phyloP scores from a whole-genome alignment of 2,888 invertebrate genomes.

The Euspilapteryx auroguttella region DNA sequence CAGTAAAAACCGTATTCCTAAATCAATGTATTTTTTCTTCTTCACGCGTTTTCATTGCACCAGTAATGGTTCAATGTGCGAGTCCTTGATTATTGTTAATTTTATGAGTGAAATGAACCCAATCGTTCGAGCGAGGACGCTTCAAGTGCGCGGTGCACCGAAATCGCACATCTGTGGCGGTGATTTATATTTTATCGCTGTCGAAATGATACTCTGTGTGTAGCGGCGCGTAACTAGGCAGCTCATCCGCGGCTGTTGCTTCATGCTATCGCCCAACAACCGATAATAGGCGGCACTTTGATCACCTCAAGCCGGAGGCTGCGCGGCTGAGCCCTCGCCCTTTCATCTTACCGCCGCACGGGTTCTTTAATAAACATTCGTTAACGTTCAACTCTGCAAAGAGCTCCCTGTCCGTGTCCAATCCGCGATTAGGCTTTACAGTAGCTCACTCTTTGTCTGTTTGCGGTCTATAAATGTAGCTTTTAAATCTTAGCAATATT shows the following conservation, averaged over 20 bases:
- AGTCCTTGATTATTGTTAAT: no score
- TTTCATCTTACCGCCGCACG: conserved; percentile 36
- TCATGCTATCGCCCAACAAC: conserved; percentile 28
- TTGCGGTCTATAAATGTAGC: no score
- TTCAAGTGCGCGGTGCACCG: conserved; percentile 15
- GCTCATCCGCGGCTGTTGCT: no score
- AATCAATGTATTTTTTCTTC: no score
- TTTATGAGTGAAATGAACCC: conserved; percentile 26
- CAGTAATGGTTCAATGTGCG: no score
- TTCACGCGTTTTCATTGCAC: no score
- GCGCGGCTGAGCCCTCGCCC: conserved; percentile 8
- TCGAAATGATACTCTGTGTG: no score
- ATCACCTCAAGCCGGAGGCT: conserved; percentile 12
- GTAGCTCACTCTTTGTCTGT: background rate
- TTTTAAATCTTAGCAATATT: no score
- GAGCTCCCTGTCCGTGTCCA: background rate
- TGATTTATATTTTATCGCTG: background rate
- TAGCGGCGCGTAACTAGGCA: conserved; percentile 23
- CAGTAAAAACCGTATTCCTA: no score
- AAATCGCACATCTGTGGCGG: conserved; percentile 3
- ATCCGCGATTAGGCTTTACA: background rate
- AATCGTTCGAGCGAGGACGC: conserved; percentile 14
- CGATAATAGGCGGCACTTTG: conserved; percentile 39
- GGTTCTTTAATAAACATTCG: conserved; percentile 37
- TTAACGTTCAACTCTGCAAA: conserved; percentile 22